Base-by-base conservation (phyloP, 2,113 vertebrate genomes). In the Hiodon tergisus region DNA sequence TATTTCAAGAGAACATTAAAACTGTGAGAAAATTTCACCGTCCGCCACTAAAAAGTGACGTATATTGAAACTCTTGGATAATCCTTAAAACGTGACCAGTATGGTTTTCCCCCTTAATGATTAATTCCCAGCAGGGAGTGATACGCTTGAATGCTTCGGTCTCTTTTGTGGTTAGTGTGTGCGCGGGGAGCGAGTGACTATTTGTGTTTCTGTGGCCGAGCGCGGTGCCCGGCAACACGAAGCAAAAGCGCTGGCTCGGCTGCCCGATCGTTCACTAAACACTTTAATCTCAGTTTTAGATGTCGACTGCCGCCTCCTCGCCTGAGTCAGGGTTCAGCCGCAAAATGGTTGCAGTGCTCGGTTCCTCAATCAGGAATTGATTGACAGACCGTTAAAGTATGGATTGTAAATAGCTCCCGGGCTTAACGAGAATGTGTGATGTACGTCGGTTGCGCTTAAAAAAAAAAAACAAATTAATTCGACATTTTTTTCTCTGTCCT, bases 61-160 rank as follows among this genome's bases (percentile, higher is more conserved):
- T 31, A 9, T 59, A 59, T 14, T 3, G 14, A 59, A 59, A 59
- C 9, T 11, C 14, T 14, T 59, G 58, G 14, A 3, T 9, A 59
- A 59, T 11, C 9, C 58, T 11, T 9, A 11, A 14, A 4, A 59
- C 9, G 14, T 59, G 9, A 11, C 9, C 58, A 59, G 58, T 57
- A 57, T 3, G 58, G 4, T 63, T 54, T 69, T 69, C 11, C 16
- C n/a, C 48, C 2, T 67, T 11, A 14, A 17, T 69, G 50, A 69
- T 69, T 69, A 69, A 69, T 69, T 69, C 53, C 67, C 63, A 66
- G 63, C 1, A 11, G 48, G 8, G 63, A 54, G 67, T 52, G 67
- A 16, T 59, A 59, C 5, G 50, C 67, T 52, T 69, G 67, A 54
- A 17, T 47, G 67, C 51, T 7, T 31, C 52, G 13, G 13, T 53